These are phyloP conservation scores for Mythimna lalbum DNA, from an alignment of 2,888 invertebrate genomes.

Conservation along the genomic window DNA sequence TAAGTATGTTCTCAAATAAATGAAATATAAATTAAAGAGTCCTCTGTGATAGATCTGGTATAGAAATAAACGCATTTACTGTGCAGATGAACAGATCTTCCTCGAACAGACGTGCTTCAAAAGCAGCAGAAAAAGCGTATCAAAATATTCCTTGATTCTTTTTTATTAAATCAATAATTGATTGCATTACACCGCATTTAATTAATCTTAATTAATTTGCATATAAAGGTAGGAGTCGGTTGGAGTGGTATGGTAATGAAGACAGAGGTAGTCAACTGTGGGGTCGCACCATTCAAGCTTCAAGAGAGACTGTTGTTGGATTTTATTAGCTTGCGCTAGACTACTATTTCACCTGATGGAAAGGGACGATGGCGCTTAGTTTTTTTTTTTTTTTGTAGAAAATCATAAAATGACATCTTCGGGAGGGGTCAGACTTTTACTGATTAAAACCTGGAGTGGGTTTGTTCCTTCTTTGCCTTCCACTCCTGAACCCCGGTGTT, in stretches of 20 bases:
- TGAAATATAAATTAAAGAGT: no score
- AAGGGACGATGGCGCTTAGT: no score
- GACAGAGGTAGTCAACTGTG: not conserved
- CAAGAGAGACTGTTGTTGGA: not conserved
- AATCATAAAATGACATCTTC: no score
- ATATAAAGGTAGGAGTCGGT: slow-evolving; percentile 1
- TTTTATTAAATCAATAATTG: slow-evolving; percentile 18
- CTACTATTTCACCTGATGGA: no score
- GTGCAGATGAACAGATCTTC: not conserved
- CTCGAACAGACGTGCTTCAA: not conserved
- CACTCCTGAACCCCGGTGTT: fast-evolving
- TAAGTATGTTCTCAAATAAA: no score
- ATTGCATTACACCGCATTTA: slow-evolving; percentile 34
- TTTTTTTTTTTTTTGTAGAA: no score
- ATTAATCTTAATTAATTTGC: slow-evolving; percentile 33
- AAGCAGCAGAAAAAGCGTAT: slow-evolving; percentile 6
- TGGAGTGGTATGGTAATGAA: slow-evolving; percentile 21
- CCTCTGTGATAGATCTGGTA: no score
- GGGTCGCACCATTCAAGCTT: not conserved
- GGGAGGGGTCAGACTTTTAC: no score
- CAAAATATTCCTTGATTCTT: not conserved
- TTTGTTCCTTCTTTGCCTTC: no score
- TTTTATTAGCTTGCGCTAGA: no score
- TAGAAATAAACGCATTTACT: not conserved
- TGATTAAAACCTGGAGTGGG: no score